These are phyloP conservation scores for Leptodactylus fallax DNA, from an alignment of 2,797 vertebrate genomes.

Conservation along the genomic window DNA sequence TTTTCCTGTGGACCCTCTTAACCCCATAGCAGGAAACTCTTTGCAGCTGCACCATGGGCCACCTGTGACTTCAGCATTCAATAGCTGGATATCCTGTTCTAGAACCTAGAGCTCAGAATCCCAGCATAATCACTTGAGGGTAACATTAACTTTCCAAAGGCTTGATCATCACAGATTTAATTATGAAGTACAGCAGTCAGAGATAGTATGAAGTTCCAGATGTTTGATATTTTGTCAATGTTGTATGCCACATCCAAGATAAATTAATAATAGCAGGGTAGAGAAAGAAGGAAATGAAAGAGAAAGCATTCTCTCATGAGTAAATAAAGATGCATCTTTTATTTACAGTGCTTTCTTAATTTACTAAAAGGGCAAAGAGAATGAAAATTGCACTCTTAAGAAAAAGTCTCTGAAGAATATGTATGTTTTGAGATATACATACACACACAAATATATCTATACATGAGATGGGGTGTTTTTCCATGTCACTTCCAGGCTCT, in stretches of 20 bases:
- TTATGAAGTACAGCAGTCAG: conserved; percentile 65
- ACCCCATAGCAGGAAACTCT: conserved; percentile 79
- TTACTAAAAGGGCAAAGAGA: neutral
- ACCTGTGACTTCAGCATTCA: conserved; percentile 83
- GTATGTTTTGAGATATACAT: too few species aligned
- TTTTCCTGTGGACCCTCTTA: conserved; percentile 81
- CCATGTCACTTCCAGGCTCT: too few species aligned
- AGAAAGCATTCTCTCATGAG: conserved; percentile 38
- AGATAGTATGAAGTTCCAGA: conserved; percentile 62
- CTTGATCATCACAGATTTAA: conserved; percentile 73
- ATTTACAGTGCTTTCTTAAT: conserved; percentile 14
- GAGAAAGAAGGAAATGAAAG: conserved; percentile 47
- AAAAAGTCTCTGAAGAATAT: neutral
- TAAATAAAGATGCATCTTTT: neutral
- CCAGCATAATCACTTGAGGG: conserved; percentile 69
- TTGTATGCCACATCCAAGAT: conserved; percentile 20
- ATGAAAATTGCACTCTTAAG: neutral
- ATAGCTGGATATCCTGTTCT: conserved; percentile 92
- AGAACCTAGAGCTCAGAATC: conserved; percentile 71
- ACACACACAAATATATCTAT: too few species aligned
- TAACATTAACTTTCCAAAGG: conserved; percentile 77
- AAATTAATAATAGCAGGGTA: conserved; percentile 44
- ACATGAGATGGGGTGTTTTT: too few species aligned
- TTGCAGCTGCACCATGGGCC: conserved; percentile 81
- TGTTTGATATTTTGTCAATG: conserved; percentile 54